Base-by-base conservation (phyloP, 2,113 vertebrate genomes). In the Sinocyclocheilus anshuiensis region DNA sequence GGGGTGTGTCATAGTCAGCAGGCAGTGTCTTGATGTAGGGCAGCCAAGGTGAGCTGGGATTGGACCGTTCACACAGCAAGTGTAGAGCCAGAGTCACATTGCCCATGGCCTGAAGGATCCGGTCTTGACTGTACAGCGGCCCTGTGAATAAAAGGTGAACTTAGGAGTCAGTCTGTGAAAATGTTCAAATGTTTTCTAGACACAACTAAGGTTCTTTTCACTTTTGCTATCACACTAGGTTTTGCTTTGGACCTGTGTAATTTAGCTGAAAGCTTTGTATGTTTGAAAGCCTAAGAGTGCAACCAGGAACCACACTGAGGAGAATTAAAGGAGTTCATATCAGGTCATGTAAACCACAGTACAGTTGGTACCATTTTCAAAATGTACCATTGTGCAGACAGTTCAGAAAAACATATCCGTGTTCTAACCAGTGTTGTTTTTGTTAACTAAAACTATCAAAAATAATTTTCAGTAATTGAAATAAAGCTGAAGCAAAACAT, bases 51-150 rank as follows among this genome's bases (percentile, higher is more conserved):
- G 98, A 99, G 83, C 87, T 92, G 0, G 97, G 96, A 90, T 94
- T 93, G 67, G 96, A 95, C 26, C 97, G 93, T 89, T 99, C 98
- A 67, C 97, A 99, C 87, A 99, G 95, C 91, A 99, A 95, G 90
- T 99, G 97, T 16, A 99, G 96, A 59, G 98, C 98, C 92, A 99
- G 90, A 0, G 98, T 96, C 89, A 99, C 98, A 57, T 99, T 99
- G 20, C 97, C 97, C 98, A 99, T 99, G 59, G 98, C 98, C 94
- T 99, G 98, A 26, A 99, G 94, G 92, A 99, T 99, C 82, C 98
- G 94, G 90, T 99, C 98, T 94, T 99, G 98, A 89, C 95, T 93
- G 91, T 98, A 97, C 36, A 99, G 91, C 26, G 97, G 95, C 45
- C 97, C 98, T 99, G 91, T 87, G 91, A 89, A 87, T 4, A 82